These are phyloP conservation scores for Nerophis lumbriciformis DNA, from an alignment of 2,113 vertebrate species.

Conservation along the genomic window DNA sequence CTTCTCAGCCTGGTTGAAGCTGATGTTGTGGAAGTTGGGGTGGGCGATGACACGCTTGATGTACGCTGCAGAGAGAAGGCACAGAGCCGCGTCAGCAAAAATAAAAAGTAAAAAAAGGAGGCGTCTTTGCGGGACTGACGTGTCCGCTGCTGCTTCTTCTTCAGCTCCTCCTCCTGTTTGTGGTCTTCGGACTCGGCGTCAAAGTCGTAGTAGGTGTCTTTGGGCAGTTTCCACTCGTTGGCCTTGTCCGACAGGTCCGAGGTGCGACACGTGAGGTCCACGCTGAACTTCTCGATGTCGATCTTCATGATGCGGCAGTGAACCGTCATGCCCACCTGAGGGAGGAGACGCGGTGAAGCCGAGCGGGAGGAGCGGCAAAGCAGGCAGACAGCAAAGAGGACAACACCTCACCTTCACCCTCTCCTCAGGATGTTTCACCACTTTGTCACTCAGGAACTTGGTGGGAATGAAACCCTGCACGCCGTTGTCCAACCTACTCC, in stretches of 20 bases:
- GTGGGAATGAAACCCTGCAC: conserved; percentile 97
- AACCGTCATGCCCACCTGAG: conserved; percentile 95
- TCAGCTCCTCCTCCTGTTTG: conserved; percentile 89
- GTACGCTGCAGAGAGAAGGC: conserved; percentile 73
- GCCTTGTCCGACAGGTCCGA: conserved; percentile 94
- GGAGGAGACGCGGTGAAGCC: not conserved
- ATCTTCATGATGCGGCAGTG: conserved; percentile 99
- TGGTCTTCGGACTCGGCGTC: conserved; percentile 87
- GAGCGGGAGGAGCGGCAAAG: not conserved
- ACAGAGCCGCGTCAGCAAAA: not conserved
- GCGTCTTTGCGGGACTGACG: conserved; percentile 72
- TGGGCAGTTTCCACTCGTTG: conserved; percentile 97
- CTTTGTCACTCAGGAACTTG: conserved; percentile 96
- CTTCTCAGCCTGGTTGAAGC: conserved; percentile 98
- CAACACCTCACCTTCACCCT: conserved; percentile 84
- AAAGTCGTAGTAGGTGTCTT: conserved; percentile 96
- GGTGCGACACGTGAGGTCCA: conserved; percentile 94
- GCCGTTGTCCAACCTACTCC: conserved; percentile 89
- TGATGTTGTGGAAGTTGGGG: conserved; percentile 98
- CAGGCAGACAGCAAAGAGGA: not conserved
- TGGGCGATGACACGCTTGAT: conserved; percentile 98
- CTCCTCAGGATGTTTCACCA: conserved; percentile 95
- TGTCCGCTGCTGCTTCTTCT: conserved; percentile 93
- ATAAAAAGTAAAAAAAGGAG: not conserved
- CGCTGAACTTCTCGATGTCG: conserved; percentile 96